These are phyloP conservation scores for Ctenopoma kingsleyae DNA, from an alignment of 2,797 vertebrate species.

Conservation along the genomic window DNA sequence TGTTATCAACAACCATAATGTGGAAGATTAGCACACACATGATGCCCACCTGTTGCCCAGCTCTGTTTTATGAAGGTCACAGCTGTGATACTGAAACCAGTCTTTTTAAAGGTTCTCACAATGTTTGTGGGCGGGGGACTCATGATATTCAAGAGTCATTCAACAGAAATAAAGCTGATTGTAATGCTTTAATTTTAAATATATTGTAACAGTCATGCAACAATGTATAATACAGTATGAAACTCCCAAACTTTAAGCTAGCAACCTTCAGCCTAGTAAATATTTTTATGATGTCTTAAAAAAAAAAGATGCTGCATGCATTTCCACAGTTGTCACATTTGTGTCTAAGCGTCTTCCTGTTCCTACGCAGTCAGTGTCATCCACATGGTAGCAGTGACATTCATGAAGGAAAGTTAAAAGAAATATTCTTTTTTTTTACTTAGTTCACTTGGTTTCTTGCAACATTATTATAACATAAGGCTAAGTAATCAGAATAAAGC, in stretches of 20 bases:
- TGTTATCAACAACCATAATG: slow-evolving; percentile 88
- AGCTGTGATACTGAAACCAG: slow-evolving; percentile 85
- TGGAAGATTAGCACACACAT: slow-evolving; percentile 87
- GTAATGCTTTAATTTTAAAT: slow-evolving; percentile 46
- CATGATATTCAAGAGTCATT: slow-evolving; percentile 69
- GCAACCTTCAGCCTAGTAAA: background rate
- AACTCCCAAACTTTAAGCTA: slow-evolving; percentile 10
- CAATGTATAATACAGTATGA: background rate
- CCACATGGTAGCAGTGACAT: background rate
- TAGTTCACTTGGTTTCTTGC: too few relatives aligned
- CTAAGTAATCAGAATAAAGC: background rate
- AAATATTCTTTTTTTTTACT: too few relatives aligned
- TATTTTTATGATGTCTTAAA: slow-evolving; percentile 11
- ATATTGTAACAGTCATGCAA: slow-evolving; percentile 6
- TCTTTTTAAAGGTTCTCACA: slow-evolving; percentile 80
- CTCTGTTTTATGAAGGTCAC: slow-evolving; percentile 83
- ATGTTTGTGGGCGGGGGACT: slow-evolving; percentile 34
- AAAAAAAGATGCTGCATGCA: slow-evolving; percentile 10
- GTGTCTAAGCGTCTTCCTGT: slow-evolving; percentile 2
- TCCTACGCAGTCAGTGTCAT: too few relatives aligned
- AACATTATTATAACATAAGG: too few relatives aligned
- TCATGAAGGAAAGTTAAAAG: background rate
- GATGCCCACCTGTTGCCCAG: slow-evolving; percentile 81
- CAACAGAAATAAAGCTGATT: slow-evolving; percentile 62
- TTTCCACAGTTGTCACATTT: slow-evolving; percentile 51